Evolutionary conservation across 2,888 invertebrate species (phyloP), one percentile per base, ranked within the genome.

Genomic region (Mesorhabditis sp.): DNA sequence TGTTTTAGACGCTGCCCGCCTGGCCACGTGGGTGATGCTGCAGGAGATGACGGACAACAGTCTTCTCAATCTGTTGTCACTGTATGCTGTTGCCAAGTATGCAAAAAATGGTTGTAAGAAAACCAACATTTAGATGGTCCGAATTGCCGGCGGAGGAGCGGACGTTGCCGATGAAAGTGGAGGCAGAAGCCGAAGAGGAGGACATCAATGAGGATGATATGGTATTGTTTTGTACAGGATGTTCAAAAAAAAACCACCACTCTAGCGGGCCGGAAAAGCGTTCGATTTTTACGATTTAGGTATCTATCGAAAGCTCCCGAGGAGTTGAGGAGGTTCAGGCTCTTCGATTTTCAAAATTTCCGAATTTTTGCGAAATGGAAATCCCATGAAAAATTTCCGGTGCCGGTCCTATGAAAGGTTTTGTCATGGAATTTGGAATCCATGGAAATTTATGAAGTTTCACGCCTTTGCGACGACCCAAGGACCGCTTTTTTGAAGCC

Each of bases 11-110:
- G 95, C 95, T 15, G 91, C 92, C 0, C 90, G 90, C 86, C 88
- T 93, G 15, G 92, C 93, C 0, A 89, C 90, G 69, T 88, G 92
- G 71, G 87, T 93, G 71, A 93, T 95, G 92, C 87, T 95, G 44
- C 85, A 85, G 68, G 85, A 85, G 66, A 78, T 80, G 78, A 77
- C 78, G 44, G 79, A 78, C 13, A 76, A 72, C 65, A 71, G 74
- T 10, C 69, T 85, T 28, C 70, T 82, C 44, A 80, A 81, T 67
- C 62, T 71, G 5, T 66, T 80, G 4, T 70, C 70, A 69, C n/a
- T 67, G 10, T 62, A 62, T 28, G n/a, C 63, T 3, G 6, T 28
- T 2, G 63, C 63, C 63, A 62, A 15, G 63, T 62, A 28, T 28
- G 28, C 28, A 28, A 2, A 2, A 28, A 28, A 28, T 28, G 2